Conservation (phyloP, 2,113 vertebrate genomes). For the Callospermophilus lateralis region DNA sequence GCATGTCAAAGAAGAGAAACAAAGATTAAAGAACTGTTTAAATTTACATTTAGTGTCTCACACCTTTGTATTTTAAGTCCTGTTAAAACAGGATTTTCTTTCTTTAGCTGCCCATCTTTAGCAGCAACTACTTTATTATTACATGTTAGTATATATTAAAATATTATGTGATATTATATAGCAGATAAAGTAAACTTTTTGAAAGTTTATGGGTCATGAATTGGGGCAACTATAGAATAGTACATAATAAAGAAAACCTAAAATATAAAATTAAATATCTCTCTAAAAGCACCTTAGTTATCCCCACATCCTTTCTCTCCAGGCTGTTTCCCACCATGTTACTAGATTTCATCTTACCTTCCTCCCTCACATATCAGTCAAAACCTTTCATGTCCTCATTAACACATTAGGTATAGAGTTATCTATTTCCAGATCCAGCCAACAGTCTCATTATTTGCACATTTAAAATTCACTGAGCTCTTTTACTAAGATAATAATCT, state of each 20-base stretch:
- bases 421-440: not conserved
- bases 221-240: not conserved
- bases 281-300: not conserved
- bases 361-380: not conserved
- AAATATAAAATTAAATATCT: not conserved
- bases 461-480: not conserved
- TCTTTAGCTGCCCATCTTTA: not conserved
- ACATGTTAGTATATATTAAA: too few relatives aligned
- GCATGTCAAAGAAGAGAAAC: not conserved
- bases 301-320: not conserved
- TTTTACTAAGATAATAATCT: slow-evolving; percentile 21
- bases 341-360: not conserved
- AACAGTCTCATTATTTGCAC: not conserved
- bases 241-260: not conserved
- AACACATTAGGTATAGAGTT: not conserved
- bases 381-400: not conserved
- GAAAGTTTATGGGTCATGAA: not conserved
- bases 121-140: not conserved
- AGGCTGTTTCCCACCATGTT: not conserved
- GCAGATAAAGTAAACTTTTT: not conserved
- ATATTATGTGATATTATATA: not conserved
- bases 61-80: not conserved
- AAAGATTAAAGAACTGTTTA: not conserved
- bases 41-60: not conserved
- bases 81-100: not conserved